Percentiles rank a stretch among this genome's conserved stretches.
phyloP scores from a whole-genome alignment of 2,797 vertebrate genomes.

The Masticophis lateralis region DNA sequence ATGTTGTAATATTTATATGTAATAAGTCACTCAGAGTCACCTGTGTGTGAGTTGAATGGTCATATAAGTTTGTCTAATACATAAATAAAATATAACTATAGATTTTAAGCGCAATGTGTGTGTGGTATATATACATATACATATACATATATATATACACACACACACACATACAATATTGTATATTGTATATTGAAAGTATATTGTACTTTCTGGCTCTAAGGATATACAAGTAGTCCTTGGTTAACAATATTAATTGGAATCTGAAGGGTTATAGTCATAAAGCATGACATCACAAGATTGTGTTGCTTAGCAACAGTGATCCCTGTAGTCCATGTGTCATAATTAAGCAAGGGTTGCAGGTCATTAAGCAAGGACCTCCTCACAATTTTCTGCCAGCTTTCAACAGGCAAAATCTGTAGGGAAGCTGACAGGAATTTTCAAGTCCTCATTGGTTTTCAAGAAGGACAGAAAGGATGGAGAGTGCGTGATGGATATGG shows the following conservation, averaged over 20 bases:
- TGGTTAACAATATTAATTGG: not conserved
- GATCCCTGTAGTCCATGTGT: not conserved
- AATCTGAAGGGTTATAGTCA: not conserved
- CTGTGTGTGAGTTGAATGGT: not conserved
- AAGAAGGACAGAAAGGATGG: not conserved
- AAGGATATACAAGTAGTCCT: not conserved
- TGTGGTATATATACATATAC: not conserved
- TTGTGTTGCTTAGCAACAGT: not conserved
- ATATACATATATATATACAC: no score
- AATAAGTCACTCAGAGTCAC: not conserved
- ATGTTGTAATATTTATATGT: not conserved
- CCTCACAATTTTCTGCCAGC: not conserved
- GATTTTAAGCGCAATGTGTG: not conserved
- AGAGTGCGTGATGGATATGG: not conserved
- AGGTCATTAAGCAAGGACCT: not conserved
- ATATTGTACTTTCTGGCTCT: not conserved
- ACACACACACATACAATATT: no score
- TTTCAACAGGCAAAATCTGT: not conserved
- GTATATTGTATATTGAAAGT: no score
- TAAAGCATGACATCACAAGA: not conserved
- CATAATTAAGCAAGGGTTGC: not conserved
- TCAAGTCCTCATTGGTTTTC: not conserved
- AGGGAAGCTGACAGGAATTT: not conserved
- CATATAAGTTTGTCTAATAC: not conserved
- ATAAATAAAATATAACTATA: not conserved